A percentile compares a stretch with the other conserved stretches of the same genome.
These are phyloP conservation scores for Ophonus ardosiacus DNA, from an alignment of 2,888 invertebrate species.

Conservation along the genomic window DNA sequence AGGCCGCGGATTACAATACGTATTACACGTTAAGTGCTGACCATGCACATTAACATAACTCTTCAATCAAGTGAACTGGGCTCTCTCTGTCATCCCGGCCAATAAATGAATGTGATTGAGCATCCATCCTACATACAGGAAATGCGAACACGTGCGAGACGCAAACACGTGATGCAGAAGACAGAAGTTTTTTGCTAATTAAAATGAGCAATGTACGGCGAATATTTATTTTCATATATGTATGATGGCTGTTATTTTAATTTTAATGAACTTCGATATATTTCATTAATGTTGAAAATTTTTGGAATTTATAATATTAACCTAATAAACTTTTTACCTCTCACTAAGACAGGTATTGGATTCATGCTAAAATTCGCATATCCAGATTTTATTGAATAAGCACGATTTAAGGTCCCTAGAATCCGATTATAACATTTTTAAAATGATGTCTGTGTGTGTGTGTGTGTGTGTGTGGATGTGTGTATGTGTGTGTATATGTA, in stretches of 20 bases:
- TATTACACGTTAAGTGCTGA: background rate
- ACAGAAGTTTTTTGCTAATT: constrained; percentile 14
- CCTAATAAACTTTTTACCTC: too few relatives aligned
- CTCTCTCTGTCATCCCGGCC: background rate
- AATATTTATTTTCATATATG: background rate
- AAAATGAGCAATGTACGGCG: background rate
- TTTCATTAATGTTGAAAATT: background rate
- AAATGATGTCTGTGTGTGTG: too few relatives aligned
- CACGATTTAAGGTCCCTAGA: too few relatives aligned
- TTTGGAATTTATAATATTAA: too few relatives aligned
- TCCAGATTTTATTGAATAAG: too few relatives aligned
- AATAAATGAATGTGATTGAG: constrained; percentile 30
- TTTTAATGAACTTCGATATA: background rate
- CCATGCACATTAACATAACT: constrained; percentile 19
- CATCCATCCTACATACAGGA: constrained; percentile 9
- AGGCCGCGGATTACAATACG: constrained; percentile 21
- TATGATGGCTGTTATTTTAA: background rate
- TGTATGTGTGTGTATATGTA: too few relatives aligned
- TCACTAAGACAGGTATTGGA: too few relatives aligned
- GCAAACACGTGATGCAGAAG: background rate
- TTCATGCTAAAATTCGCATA: too few relatives aligned
- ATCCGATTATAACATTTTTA: too few relatives aligned
- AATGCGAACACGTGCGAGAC: constrained; percentile 16
- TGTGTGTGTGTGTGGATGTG: too few relatives aligned
- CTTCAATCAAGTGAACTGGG: constrained; percentile 20